phyloP scores from a whole-genome alignment of 2,888 invertebrate species.

The Xanthia icteritia region DNA sequence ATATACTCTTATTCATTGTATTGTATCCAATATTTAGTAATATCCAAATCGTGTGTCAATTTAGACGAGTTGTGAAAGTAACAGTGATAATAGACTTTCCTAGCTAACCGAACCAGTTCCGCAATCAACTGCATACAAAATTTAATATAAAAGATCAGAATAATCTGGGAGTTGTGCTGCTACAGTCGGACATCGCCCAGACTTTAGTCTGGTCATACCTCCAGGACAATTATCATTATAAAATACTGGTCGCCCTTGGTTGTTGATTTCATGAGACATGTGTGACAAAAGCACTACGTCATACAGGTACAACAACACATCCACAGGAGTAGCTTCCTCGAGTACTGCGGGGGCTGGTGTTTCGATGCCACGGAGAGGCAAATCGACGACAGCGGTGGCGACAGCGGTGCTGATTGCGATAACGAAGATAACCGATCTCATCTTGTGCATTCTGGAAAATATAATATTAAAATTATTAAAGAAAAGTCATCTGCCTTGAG shows the following conservation, averaged over 20 bases:
- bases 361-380: background rate
- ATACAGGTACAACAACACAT: constrained; percentile 38
- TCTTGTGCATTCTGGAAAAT: constrained; percentile 25
- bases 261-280: background rate
- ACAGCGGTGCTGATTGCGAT: background rate
- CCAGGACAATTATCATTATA: background rate
- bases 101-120: background rate
- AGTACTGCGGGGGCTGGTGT: constrained; percentile 6
- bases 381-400: background rate
- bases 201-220: background rate
- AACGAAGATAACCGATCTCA: constrained; percentile 18
- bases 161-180: background rate
- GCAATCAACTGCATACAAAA: background rate
- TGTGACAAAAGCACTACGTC: constrained; percentile 24
- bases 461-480: background rate
- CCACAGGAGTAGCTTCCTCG: constrained; percentile 5
- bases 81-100: background rate
- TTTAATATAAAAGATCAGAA: background rate
- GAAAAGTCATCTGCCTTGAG: background rate
- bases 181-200: background rate
- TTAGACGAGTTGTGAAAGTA: background rate
- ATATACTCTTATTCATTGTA: no score
- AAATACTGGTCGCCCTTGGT: background rate
- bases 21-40: no score
- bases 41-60: background rate